Conservation (phyloP, 2,888 invertebrate species). For the Quadroppia sp. region DNA sequence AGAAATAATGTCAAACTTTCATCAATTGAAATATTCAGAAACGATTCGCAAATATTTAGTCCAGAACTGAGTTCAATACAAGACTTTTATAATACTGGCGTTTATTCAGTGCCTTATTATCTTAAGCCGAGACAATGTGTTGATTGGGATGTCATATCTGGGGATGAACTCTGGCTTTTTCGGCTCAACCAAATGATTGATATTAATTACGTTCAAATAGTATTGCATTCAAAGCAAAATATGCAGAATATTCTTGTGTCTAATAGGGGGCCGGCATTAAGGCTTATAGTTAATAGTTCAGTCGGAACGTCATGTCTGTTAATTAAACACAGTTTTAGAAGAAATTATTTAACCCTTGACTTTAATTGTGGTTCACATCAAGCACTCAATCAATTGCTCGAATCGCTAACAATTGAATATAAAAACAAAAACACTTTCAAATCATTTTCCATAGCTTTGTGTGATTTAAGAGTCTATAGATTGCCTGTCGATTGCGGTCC, state of each 20-base stretch:
- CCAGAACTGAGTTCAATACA: not conserved
- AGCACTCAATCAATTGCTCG: not conserved
- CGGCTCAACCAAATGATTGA: not conserved
- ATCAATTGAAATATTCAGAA: slow-evolving; percentile 3
- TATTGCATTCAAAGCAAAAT: slow-evolving; percentile 4
- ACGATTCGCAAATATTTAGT: not conserved
- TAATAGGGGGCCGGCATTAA: not conserved
- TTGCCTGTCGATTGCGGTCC: not conserved
- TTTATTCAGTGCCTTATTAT: slow-evolving; percentile 19
- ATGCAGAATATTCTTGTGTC: not conserved
- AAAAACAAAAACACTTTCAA: not conserved
- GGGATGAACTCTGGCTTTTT: slow-evolving; percentile 1
- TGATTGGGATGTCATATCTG: not conserved
- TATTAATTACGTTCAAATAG: slow-evolving; percentile 22
- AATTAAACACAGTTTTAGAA: not conserved
- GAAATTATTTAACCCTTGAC: slow-evolving; percentile 19
- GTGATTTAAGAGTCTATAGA: slow-evolving; percentile 12
- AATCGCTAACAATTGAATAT: not conserved
- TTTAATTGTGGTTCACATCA: not conserved
- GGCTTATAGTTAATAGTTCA: not conserved
- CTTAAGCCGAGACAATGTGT: not conserved
- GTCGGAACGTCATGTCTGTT: not conserved
- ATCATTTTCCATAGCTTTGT: not conserved
- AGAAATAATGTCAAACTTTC: not conserved
- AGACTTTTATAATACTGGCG: not conserved